A percentile compares a stretch with the other conserved stretches of the same genome.
Conservation (phyloP, 2,113 vertebrate genomes). For the Polypterus bichir region DNA sequence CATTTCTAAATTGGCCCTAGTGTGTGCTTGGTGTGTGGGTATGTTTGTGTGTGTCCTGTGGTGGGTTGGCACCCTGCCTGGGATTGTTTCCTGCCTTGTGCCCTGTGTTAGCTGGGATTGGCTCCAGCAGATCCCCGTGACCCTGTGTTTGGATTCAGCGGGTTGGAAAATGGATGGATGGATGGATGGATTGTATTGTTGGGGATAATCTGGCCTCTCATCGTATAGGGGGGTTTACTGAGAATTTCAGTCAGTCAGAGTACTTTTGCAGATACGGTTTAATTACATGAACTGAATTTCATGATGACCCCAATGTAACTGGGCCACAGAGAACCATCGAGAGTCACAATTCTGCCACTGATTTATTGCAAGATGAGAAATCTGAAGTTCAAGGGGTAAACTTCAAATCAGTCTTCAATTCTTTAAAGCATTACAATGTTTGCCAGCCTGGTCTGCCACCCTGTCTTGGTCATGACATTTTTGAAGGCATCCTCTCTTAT, state of each 20-base stretch:
- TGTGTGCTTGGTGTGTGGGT: no score
- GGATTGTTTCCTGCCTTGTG: no score
- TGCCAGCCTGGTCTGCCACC: conserved; percentile 21
- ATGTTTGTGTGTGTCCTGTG: no score
- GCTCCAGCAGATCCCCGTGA: no score
- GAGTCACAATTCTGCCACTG: conserved; percentile 16
- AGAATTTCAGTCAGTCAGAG: conserved; percentile 20
- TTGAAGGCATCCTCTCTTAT: conserved; percentile 21
- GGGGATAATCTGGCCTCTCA: conserved; percentile 21
- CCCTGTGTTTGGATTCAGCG: no score
- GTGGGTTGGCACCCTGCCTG: no score
- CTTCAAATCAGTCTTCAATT: conserved; percentile 20
- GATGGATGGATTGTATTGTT: conserved; percentile 13
- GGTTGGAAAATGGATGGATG: no score
- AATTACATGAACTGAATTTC: conserved; percentile 18
- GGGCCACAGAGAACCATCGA: conserved; percentile 20
- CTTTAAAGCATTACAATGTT: conserved; percentile 15
- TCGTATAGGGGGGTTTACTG: conserved; percentile 17
- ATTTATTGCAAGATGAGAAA: conserved; percentile 9
- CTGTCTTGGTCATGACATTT: conserved; percentile 23
- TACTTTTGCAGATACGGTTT: conserved; percentile 25
- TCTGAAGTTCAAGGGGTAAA: conserved; percentile 18
- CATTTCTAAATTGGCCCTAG: no score
- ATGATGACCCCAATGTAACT: conserved; percentile 16
- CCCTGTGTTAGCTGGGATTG: no score